Evolutionary conservation across 2,888 invertebrate species (phyloP).

Genomic region (Phymatocera aterrima): DNA sequence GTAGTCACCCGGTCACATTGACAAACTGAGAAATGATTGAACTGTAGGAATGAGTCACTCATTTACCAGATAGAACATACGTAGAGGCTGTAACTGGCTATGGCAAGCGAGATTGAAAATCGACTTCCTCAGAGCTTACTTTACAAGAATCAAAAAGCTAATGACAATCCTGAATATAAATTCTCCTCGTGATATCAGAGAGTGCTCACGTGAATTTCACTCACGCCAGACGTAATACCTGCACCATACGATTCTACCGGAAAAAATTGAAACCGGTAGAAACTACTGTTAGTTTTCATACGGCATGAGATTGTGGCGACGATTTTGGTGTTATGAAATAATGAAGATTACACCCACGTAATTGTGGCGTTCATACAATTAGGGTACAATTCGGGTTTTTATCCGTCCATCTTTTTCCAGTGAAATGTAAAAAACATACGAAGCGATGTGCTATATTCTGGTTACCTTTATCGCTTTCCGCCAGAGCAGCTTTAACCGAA

Average conservation of each 20-base stretch:
- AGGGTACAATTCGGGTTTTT: no score
- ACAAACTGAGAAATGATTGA: neutral
- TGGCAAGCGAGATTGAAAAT: slow-evolving; percentile 4
- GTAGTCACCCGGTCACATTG: neutral
- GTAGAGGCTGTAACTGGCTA: neutral
- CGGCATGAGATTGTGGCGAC: neutral
- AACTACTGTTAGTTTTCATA: neutral
- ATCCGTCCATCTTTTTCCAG: neutral
- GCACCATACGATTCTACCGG: neutral
- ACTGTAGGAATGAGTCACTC: neutral
- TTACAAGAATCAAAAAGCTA: neutral
- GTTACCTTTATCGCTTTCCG: slow-evolving; percentile 12
- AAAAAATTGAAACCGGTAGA: no score
- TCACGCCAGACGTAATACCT: neutral
- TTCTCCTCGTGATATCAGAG: neutral
- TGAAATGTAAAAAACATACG: neutral
- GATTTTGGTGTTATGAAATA: neutral
- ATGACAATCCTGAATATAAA: slow-evolving; percentile 20
- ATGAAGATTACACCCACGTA: no score
- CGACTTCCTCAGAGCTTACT: neutral
- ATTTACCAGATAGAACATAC: neutral
- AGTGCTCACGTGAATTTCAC: neutral
- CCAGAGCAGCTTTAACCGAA: slow-evolving; percentile 22
- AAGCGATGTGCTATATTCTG: neutral
- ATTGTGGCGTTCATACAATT: no score